Conservation (phyloP, 2,113 vertebrate genomes). For the Lates calcarifer region DNA sequence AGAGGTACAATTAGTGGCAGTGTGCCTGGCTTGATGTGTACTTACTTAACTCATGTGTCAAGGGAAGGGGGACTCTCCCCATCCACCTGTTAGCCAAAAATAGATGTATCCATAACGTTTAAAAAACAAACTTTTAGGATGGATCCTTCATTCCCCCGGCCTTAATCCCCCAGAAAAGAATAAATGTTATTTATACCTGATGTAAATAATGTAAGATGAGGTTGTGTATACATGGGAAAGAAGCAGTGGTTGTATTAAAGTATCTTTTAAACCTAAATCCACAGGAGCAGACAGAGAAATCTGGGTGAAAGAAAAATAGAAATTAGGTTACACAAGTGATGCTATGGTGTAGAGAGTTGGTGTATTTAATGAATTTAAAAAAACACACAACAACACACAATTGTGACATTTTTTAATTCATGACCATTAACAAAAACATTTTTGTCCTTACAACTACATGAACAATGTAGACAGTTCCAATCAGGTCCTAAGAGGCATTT, state of each 20-base stretch:
- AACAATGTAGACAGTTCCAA: constrained; percentile 2
- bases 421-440: constrained; percentile 70
- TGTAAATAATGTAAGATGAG: not conserved
- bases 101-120: not conserved
- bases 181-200: not conserved
- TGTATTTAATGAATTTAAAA: not conserved
- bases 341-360: not conserved
- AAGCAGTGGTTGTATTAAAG: no score
- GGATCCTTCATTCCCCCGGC: no score
- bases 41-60: no score
- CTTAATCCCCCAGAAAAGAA: not conserved
- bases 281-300: not conserved
- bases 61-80: no score
- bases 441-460: constrained; percentile 38
- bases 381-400: constrained; percentile 17
- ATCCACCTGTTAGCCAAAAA: not conserved
- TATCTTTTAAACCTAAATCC: not conserved
- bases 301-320: not conserved
- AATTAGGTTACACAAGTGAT: not conserved
- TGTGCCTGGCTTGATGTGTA: no score
- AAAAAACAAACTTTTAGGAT: no score
- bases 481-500: constrained; percentile 25
- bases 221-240: no score
- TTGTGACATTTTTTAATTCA: constrained; percentile 68
- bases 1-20: no score